These are phyloP conservation scores for Ceyx cyanopectus DNA, from an alignment of 2,113 vertebrate species.

Conservation along the genomic window DNA sequence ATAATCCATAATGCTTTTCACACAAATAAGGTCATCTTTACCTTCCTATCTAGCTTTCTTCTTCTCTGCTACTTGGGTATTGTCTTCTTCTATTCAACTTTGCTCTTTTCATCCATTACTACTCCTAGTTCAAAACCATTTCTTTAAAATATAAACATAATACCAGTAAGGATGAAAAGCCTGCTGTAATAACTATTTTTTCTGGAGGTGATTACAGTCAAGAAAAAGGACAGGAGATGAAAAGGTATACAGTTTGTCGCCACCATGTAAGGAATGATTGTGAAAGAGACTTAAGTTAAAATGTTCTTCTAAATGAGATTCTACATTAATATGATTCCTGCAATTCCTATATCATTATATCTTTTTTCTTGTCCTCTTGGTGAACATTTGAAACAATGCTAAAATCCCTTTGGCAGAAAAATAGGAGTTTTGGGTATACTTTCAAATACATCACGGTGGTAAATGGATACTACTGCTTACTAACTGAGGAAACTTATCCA, in stretches of 20 bases:
- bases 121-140: neutral
- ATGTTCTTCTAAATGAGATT: neutral
- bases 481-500: neutral
- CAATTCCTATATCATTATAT: neutral
- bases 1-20: neutral
- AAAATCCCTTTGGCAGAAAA: neutral
- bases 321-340: neutral
- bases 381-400: neutral
- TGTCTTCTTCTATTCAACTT: neutral
- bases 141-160: constrained; percentile 10
- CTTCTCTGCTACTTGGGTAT: neutral
- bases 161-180: neutral
- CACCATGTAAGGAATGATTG: neutral
- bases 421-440: neutral
- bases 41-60: neutral
- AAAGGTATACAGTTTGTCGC: neutral
- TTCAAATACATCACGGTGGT: neutral
- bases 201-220: neutral
- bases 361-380: neutral
- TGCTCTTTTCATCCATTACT: neutral
- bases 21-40: neutral
- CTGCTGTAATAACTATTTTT: neutral
- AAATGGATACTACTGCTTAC: neutral
- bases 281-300: neutral
- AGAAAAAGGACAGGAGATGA: neutral